Conservation (phyloP, 1,140 invertebrate genomes). For the Megalonaias nervosa region DNA sequence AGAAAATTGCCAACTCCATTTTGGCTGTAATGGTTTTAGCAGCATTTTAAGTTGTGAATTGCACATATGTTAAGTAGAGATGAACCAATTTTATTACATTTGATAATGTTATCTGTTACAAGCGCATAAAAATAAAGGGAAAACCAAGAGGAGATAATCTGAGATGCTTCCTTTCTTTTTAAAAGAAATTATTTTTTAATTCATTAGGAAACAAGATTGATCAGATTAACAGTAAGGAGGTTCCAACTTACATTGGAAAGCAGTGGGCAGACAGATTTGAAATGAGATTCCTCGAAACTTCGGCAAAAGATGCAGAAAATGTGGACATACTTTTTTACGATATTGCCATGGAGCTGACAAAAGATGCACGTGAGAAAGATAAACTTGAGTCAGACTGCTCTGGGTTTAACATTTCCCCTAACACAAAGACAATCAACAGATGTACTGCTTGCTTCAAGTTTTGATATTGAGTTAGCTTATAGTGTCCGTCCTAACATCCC, state of each 20-base stretch:
- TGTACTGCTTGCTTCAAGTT: conserved; percentile 48
- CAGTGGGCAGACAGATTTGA: conserved; percentile 95
- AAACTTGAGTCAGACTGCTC: conserved; percentile 49
- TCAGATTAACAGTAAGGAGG: conserved; percentile 90
- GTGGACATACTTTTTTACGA: conserved; percentile 86
- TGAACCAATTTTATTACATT: too few relatives aligned
- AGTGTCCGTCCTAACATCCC: too few relatives aligned
- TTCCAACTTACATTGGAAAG: conserved; percentile 94
- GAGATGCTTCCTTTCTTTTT: too few relatives aligned
- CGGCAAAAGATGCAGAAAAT: conserved; percentile 70
- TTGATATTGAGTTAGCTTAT: conserved; percentile 11
- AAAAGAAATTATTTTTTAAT: conserved; percentile 17
- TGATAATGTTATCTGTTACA: too few relatives aligned
- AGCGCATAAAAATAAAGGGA: too few relatives aligned
- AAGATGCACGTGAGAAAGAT: conserved; percentile 56
- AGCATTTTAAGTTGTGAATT: too few relatives aligned
- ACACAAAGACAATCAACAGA: conserved; percentile 40
- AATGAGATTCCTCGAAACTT: conserved; percentile 82
- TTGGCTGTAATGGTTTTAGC: too few relatives aligned
- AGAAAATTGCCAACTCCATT: too few relatives aligned
- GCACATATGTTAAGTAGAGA: too few relatives aligned
- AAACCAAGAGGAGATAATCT: too few relatives aligned
- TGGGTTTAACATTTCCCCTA: conserved; percentile 29
- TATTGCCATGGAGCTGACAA: conserved; percentile 79
- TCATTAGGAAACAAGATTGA: conserved; percentile 94